Evolutionary conservation across 2,888 invertebrate genomes (phyloP).

Genomic region (Eupithecia exiguata): DNA sequence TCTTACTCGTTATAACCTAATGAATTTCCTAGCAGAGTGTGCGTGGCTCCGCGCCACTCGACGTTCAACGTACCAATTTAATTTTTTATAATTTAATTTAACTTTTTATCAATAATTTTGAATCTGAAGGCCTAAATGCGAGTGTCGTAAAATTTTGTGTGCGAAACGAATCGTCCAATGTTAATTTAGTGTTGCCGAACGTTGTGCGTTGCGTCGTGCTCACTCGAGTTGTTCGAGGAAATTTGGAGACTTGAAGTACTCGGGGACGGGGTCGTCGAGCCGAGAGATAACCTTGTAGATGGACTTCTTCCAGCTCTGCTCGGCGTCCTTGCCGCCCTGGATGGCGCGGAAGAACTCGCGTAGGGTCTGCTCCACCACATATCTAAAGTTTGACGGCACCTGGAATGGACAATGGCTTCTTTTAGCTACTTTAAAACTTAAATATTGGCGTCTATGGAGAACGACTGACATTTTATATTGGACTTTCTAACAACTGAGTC

Average conservation of each 20-base stretch:
- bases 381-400: constrained; percentile 99
- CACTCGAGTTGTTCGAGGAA: constrained; percentile 99
- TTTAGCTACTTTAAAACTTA: not conserved
- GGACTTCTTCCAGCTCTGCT: constrained; percentile 99
- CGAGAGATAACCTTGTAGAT: constrained; percentile 99
- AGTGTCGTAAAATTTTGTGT: constrained; percentile 86
- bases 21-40: constrained; percentile 81
- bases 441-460: not conserved
- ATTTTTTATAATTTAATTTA: constrained; percentile 77
- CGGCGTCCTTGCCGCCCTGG: constrained; percentile 97
- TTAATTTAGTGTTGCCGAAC: constrained; percentile 70
- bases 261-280: constrained; percentile 99
- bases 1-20: constrained; percentile 81
- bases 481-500: not conserved
- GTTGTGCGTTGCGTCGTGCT: constrained; percentile 66
- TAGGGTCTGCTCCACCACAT: constrained; percentile 98
- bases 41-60: constrained; percentile 64
- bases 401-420: constrained; percentile 70
- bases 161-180: constrained; percentile 79
- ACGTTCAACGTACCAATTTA: constrained; percentile 79
- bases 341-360: constrained; percentile 99
- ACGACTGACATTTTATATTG: not conserved
- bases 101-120: constrained; percentile 84
- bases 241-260: constrained; percentile 99
- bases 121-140: constrained; percentile 88